A percentile compares a stretch with the other conserved stretches of the same genome.
phyloP scores from a whole-genome alignment of 2,113 vertebrate species.

The Hypocryptadius cinnamomeus region DNA sequence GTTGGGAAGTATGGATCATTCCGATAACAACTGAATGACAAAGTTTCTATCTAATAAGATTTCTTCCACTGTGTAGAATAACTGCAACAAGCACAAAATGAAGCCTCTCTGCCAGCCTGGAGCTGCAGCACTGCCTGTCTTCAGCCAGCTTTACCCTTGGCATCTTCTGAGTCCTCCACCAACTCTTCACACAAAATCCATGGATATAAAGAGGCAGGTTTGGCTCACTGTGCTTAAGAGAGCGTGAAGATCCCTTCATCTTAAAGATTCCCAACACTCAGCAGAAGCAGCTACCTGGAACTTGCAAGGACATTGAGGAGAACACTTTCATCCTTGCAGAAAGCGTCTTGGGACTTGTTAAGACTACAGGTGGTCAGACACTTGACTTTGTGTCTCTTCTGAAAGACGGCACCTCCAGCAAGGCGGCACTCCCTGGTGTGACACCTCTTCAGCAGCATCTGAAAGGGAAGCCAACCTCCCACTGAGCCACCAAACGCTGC shows the following conservation, averaged over 20 bases:
- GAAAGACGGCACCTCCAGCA: constrained; percentile 34
- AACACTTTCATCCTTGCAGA: constrained; percentile 34
- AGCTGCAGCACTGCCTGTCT: background rate
- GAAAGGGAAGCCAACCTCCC: constrained; percentile 9
- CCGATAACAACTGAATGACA: background rate
- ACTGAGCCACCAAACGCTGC: constrained; percentile 38
- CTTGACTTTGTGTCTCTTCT: constrained; percentile 37
- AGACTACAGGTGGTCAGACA: constrained; percentile 23
- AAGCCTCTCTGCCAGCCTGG: background rate
- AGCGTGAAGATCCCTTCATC: background rate
- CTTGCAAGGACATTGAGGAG: constrained; percentile 13
- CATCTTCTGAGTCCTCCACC: background rate
- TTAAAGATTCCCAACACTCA: background rate
- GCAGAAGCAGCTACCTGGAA: background rate
- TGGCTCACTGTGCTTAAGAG: background rate
- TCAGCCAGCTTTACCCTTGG: background rate
- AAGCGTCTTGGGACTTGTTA: constrained; percentile 44
- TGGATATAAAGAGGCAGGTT: background rate
- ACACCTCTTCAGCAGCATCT: constrained; percentile 19
- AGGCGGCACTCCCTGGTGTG: background rate
- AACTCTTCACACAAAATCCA: background rate
- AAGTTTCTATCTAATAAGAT: background rate
- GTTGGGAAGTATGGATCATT: background rate
- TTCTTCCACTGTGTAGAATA: background rate
- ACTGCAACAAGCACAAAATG: background rate